Base-by-base conservation (phyloP, 2,888 invertebrate species). In the Acronicta alni region DNA sequence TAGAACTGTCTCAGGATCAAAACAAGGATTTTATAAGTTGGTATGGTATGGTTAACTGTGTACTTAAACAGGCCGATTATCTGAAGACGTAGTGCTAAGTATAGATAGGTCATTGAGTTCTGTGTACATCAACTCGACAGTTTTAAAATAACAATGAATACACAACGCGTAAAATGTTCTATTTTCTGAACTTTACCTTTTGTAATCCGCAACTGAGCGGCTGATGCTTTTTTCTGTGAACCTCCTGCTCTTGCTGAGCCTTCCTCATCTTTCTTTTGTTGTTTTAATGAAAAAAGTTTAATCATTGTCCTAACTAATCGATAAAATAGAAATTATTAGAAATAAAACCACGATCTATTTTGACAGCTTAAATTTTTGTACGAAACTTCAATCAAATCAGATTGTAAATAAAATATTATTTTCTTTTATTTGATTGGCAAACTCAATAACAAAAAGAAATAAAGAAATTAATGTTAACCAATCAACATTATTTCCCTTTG, bases 241-340 rank as follows among this genome's bases (percentile, higher is more conserved):
- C 93, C 93, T 64, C 94, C 94, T 68, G 93, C 92, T 84, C 94
- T 88, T 66, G 95, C 88, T 71, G 96, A 96, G 80, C 97, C 96
- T 91, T 98, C 98, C 86, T 98, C 99, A 96, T 99, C 99, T 95
- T 99, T 99, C 95, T 99, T 98, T 95, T 99, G 98, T 95, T 99
- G 98, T 95, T 99, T 99, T 89, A 99, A 95, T 79, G 99, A 98
- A 96, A 99, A 99, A 94, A 99, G 96, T 96, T 99, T 99, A 92
- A 99, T 99, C 99, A 99, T 99, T 90, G 88, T 94, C 90, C 89
- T 93, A 91, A 86, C 89, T 89, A 89, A 89, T 90, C 88, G 83
- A 87, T 88, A 87, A 85, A 88, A 89, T 87, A 86, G 83, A 90
- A 91, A 89, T 89, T 87, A 77, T 72, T 82, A 83, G 81, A 85